Percentiles rank a stretch among this genome's conserved stretches.
These are phyloP conservation scores for Lonchura striata DNA, from an alignment of 2,113 vertebrate genomes.

Conservation along the genomic window DNA sequence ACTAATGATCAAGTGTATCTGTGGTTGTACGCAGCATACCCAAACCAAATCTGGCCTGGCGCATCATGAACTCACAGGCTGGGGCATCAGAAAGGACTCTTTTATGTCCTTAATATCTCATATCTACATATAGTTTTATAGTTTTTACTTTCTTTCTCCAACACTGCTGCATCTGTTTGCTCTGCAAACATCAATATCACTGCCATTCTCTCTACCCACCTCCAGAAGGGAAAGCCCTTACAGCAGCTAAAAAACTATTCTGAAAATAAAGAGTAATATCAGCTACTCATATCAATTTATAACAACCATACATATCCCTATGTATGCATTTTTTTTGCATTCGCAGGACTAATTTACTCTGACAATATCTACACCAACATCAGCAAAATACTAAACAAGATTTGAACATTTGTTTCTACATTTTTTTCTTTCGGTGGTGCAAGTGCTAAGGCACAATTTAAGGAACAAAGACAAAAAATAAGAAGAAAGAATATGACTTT, in stretches of 20 bases:
- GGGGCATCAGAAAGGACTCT: neutral
- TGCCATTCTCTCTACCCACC: neutral
- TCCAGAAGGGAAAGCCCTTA: neutral
- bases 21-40: neutral
- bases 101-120: neutral
- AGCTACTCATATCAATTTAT: neutral
- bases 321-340: neutral
- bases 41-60: neutral
- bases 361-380: neutral
- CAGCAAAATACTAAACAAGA: neutral
- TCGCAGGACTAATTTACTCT: neutral
- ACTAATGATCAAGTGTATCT: neutral
- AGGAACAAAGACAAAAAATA: neutral
- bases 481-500: neutral
- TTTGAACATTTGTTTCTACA: neutral
- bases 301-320: neutral
- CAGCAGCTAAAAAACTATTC: neutral
- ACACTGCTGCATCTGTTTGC: neutral
- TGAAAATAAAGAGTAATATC: neutral
- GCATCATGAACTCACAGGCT: neutral
- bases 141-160: neutral
- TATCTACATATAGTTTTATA: neutral
- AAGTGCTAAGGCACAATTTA: neutral
- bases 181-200: neutral
- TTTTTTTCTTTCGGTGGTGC: neutral